These are phyloP conservation scores for Sebastes jordani DNA, from an alignment of 2,797 vertebrate genomes.

Conservation along the genomic window DNA sequence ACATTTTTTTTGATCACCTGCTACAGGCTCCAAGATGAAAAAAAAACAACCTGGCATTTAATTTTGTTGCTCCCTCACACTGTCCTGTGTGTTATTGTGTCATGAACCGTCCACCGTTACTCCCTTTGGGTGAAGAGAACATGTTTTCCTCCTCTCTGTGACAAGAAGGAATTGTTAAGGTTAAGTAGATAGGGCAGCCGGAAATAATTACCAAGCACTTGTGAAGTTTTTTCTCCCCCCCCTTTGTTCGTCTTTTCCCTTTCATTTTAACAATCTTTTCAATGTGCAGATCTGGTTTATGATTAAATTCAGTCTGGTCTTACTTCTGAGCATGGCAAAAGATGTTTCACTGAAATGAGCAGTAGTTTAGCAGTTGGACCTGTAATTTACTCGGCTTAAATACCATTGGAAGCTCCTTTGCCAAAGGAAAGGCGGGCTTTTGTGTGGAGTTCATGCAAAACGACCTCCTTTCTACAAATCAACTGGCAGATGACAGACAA, in stretches of 20 bases:
- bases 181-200: slow-evolving; percentile 91
- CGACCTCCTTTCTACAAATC: slow-evolving; percentile 93
- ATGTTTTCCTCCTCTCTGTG: slow-evolving; percentile 78
- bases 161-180: slow-evolving; percentile 89
- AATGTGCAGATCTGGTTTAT: slow-evolving; percentile 74
- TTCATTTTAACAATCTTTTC: slow-evolving; percentile 72
- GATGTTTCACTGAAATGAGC: slow-evolving; percentile 77
- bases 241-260: slow-evolving; percentile 65
- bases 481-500: slow-evolving; percentile 93
- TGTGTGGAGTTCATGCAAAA: slow-evolving; percentile 88
- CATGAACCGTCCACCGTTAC: slow-evolving; percentile 56
- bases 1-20: slow-evolving; percentile 19
- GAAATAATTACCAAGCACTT: slow-evolving; percentile 91
- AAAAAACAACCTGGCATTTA: not conserved
- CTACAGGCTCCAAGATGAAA: not conserved
- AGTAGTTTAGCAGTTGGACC: slow-evolving; percentile 82
- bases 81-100: slow-evolving; percentile 67
- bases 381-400: slow-evolving; percentile 88
- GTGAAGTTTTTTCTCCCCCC: slow-evolving; percentile 62
- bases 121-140: slow-evolving; percentile 71
- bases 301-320: slow-evolving; percentile 86
- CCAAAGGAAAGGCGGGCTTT: slow-evolving; percentile 84
- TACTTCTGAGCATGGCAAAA: slow-evolving; percentile 81
- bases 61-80: slow-evolving; percentile 43
- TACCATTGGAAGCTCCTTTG: slow-evolving; percentile 69